phyloP scores from a whole-genome alignment of 92 coral and sea anemone genomes.

The Zoanthus sansibaricus region DNA sequence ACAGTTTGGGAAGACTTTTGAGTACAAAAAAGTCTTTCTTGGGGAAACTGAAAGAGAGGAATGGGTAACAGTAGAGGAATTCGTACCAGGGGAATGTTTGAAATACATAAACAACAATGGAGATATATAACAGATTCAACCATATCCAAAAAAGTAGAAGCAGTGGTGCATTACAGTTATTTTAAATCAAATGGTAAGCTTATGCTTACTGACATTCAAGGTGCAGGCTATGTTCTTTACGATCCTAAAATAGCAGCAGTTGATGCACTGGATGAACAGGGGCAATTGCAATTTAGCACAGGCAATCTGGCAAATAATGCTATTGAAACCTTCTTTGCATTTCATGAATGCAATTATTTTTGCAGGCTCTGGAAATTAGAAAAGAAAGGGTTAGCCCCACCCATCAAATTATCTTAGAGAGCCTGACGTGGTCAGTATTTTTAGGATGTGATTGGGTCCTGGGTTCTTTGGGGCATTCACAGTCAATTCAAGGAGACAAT shows the following conservation, averaged over 20 bases:
- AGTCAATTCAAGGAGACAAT: background rate
- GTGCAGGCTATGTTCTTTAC: slow-evolving; percentile 6
- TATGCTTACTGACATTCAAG: slow-evolving; percentile 48
- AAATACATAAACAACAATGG: slow-evolving; percentile 42
- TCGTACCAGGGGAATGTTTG: slow-evolving; percentile 28
- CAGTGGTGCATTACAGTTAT: slow-evolving; percentile 36
- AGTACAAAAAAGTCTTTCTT: slow-evolving; percentile 50
- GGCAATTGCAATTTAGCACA: slow-evolving; percentile 19
- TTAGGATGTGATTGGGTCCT: background rate
- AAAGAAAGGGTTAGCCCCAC: slow-evolving; percentile 7
- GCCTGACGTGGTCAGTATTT: background rate
- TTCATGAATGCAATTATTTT: slow-evolving; percentile 37
- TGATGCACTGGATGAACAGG: slow-evolving; percentile 16
- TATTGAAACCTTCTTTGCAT: slow-evolving; percentile 20
- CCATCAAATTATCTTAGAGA: slow-evolving; percentile 1
- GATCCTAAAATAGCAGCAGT: slow-evolving; percentile 40
- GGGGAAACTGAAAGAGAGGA: slow-evolving; percentile 32
- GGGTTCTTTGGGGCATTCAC: slow-evolving; percentile 1
- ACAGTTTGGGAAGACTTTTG: slow-evolving; percentile 60
- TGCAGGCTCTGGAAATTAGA: slow-evolving; percentile 17
- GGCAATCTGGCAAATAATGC: slow-evolving; percentile 42
- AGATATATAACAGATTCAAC: background rate
- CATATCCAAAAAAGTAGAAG: background rate
- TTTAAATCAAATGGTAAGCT: slow-evolving; percentile 17
- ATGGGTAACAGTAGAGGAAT: slow-evolving; percentile 34